Evolutionary conservation across 2,113 vertebrate species (phyloP), one percentile per base, ranked within the genome.

Genomic region (Willisornis vidua): DNA sequence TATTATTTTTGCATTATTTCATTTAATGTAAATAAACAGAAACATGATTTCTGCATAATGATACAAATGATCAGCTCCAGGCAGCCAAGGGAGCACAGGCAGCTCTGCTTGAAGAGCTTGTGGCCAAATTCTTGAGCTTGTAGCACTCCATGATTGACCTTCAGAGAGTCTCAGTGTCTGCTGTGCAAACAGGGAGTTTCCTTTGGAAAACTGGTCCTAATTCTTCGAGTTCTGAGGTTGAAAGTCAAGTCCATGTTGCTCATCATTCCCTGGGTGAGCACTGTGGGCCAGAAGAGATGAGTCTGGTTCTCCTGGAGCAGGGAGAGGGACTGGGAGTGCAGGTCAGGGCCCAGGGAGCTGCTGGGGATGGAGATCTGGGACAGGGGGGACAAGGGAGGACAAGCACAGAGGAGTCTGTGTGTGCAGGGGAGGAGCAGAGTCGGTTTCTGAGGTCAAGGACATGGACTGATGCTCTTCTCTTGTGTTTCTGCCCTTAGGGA

Each of bases 401-500:
- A 39, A 51, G n/a, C 14, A 8, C 1, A 17, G 77, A 39, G 49
- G 45, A 49, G 24, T 13, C 55, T 39, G 19, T 14, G 25, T 2
- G 0, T 1, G 14, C 24, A 6, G 48, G 3, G 5, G 43, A 26
- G 57, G 43, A 54, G 59, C 37, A 19, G 19, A 24, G 9, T 46
- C 37, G 31, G 18, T 82, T 37, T n/a, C 54, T 31, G 1, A 18
- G 4, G 4, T 78, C 14, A 11, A 59, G 45, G 45, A 26, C 14
- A 1, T 19, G 9, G 12, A 48, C 8, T 54, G 31, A 63, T 33
- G 14, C 49, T 55, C 25, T 87, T 26, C 18, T 39, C 45, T 31
- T 26, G 22, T 83, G 25, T 84, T 74, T 68, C 61, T 96, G 82
- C 33, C 41, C 2, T 13, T 76, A 99, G 99, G 99, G 99, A 99